These are phyloP conservation scores for Papilio aristodemus DNA, from an alignment of 1,140 invertebrate species.

Conservation along the genomic window DNA sequence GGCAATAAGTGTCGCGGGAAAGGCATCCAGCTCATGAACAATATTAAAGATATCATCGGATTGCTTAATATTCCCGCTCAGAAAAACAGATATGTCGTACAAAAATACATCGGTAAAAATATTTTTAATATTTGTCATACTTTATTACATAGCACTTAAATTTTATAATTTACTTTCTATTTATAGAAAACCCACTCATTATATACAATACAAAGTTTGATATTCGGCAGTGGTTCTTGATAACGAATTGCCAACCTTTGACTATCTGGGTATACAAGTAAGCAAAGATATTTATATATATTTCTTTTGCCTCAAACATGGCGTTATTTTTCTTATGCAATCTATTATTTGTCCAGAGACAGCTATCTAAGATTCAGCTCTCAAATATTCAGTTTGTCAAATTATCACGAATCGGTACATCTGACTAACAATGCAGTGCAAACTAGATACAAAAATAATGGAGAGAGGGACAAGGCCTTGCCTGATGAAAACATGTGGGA, in stretches of 20 bases:
- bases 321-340: slow-evolving; percentile 8
- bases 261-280: slow-evolving; percentile 97
- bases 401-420: slow-evolving; percentile 96
- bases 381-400: slow-evolving; percentile 92
- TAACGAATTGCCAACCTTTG: slow-evolving; percentile 93
- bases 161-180: slow-evolving; percentile 32
- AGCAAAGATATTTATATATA: slow-evolving; percentile 43
- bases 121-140: too few relatives aligned
- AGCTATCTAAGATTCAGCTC: slow-evolving; percentile 96
- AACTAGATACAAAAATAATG: slow-evolving; percentile 92
- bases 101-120: slow-evolving; percentile 94
- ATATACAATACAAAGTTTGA: slow-evolving; percentile 96
- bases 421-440: slow-evolving; percentile 97
- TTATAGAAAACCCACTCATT: slow-evolving; percentile 89
- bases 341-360: slow-evolving; percentile 82
- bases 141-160: not conserved
- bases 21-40: slow-evolving; percentile 93
- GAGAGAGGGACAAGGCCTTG: slow-evolving; percentile 86
- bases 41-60: slow-evolving; percentile 91
- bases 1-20: slow-evolving; percentile 95
- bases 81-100: slow-evolving; percentile 93
- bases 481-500: slow-evolving; percentile 95
- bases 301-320: slow-evolving; percentile 20
- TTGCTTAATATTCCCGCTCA: slow-evolving; percentile 82
- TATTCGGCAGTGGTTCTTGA: slow-evolving; percentile 95